These are phyloP conservation scores for Mythimna ferrago DNA, from an alignment of 2,888 invertebrate species.

Conservation along the genomic window DNA sequence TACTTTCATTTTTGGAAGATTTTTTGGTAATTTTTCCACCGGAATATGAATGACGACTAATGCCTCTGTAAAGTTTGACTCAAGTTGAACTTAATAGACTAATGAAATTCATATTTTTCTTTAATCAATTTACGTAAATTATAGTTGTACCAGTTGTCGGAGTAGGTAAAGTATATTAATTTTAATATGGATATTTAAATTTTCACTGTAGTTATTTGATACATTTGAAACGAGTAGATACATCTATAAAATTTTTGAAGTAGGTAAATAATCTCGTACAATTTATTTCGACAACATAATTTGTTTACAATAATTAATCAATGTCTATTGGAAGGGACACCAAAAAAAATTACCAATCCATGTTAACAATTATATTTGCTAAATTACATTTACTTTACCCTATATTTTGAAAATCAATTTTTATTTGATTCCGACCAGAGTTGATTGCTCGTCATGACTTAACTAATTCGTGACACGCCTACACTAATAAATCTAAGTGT, in stretches of 20 bases:
- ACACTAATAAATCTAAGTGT: slow-evolving; percentile 5
- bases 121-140: slow-evolving; percentile 34
- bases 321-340: not conserved
- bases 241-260: not conserved
- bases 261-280: not conserved
- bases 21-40: not conserved
- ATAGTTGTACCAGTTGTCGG: not conserved
- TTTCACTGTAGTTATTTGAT: not conserved
- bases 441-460: slow-evolving; percentile 6
- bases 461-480: not conserved
- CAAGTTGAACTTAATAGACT: not conserved
- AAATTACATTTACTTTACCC: not conserved
- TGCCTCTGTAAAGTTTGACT: not conserved
- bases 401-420: not conserved
- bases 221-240: not conserved
- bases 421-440: slow-evolving; percentile 3
- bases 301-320: not conserved
- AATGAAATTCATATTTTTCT: not conserved
- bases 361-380: too few species aligned
- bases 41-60: not conserved
- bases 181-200: not conserved
- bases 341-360: not conserved
- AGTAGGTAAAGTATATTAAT: not conserved
- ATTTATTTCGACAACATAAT: not conserved
- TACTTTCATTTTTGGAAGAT: slow-evolving; percentile 23